These are phyloP conservation scores for Orthosia gothica DNA, from an alignment of 2,888 invertebrate genomes.

Conservation along the genomic window DNA sequence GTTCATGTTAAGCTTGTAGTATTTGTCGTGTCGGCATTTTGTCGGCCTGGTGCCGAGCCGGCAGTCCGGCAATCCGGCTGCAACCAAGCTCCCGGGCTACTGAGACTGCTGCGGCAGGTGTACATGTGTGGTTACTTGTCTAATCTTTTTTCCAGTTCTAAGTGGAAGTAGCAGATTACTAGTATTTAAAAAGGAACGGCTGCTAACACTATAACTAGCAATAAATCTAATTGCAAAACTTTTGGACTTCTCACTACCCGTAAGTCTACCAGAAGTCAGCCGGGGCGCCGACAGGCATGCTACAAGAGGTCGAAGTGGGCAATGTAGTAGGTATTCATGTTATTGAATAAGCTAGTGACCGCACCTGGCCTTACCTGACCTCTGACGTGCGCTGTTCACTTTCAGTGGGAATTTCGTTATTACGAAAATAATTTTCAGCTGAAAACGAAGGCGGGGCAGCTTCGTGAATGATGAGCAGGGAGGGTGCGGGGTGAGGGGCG, in stretches of 20 bases:
- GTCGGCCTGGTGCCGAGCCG: conserved; percentile 1
- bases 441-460: conserved; percentile 55
- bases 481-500: conserved; percentile 32
- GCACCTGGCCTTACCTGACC: not conserved
- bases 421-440: conserved; percentile 28
- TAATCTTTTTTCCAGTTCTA: not conserved
- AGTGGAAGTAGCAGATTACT: not conserved
- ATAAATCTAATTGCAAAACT: too few species aligned
- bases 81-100: not conserved
- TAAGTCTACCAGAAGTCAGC: not conserved
- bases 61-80: not conserved
- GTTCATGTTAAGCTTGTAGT: conserved; percentile 1
- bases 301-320: too few species aligned
- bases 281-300: not conserved
- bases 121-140: not conserved
- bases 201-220: not conserved
- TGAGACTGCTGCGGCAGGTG: not conserved
- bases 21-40: conserved; percentile 11
- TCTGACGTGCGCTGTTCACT: not conserved
- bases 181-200: not conserved
- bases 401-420: not conserved
- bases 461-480: conserved; percentile 58
- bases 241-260: not conserved
- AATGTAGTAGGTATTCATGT: not conserved
- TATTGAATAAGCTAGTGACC: not conserved